These are phyloP conservation scores for Entomyzon cyanotis DNA, from an alignment of 2,113 vertebrate species.

Conservation along the genomic window DNA sequence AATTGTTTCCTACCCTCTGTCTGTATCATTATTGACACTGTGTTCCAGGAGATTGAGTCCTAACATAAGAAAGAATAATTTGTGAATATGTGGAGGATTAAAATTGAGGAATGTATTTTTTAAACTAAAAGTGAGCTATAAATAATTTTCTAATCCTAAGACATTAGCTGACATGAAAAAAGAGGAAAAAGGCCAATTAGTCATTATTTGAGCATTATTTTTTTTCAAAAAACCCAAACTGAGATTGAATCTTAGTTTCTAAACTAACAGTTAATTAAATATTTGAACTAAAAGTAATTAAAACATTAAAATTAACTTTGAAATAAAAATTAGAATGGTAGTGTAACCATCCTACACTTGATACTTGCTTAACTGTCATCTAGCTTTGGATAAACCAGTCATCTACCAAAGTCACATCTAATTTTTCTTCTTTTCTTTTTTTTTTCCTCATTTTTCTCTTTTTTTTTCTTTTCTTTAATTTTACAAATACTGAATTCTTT, in stretches of 20 bases:
- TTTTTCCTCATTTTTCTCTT: too few species aligned
- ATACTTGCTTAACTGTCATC: background rate
- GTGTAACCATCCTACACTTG: background rate
- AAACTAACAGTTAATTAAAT: background rate
- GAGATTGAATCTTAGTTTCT: background rate
- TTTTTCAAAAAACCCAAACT: background rate
- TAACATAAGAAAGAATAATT: background rate
- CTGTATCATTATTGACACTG: background rate
- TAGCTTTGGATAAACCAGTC: background rate
- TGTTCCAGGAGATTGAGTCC: background rate
- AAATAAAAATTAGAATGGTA: background rate
- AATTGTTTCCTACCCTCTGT: constrained; percentile 14
- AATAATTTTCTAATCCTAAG: background rate
- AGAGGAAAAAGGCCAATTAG: background rate
- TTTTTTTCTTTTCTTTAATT: background rate
- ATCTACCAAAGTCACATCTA: background rate
- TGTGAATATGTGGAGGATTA: background rate
- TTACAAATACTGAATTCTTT: background rate
- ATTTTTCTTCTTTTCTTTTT: background rate
- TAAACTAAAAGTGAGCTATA: background rate
- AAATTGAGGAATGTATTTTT: background rate
- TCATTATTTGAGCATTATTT: background rate
- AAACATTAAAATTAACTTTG: background rate
- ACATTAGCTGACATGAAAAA: background rate
- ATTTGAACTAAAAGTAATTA: background rate